These are phyloP conservation scores for Halocynthia roretzi DNA, from an alignment of 23 tunicate species.

Conservation along the genomic window DNA sequence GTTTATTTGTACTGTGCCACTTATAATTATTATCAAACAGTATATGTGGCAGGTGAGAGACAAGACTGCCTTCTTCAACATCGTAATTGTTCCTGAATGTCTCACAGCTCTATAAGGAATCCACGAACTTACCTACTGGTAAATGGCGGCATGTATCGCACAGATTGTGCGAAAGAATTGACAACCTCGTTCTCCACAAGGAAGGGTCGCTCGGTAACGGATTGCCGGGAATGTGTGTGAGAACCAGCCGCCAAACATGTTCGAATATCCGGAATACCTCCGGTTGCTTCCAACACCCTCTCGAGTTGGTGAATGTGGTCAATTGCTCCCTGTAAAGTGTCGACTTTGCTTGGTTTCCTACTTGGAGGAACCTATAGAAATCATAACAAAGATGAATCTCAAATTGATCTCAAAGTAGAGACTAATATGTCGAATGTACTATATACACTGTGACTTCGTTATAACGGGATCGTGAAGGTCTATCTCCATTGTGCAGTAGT, in stretches of 20 bases:
- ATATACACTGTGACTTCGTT: not conserved
- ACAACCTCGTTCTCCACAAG: conserved; percentile 2
- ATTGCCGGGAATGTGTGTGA: conserved; percentile 82
- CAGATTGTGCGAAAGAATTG: not conserved
- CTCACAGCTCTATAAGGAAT: too few species aligned
- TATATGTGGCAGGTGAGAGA: too few species aligned
- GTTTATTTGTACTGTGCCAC: too few species aligned
- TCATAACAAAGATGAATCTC: too few species aligned
- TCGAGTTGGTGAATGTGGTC: conserved; percentile 76
- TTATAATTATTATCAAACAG: too few species aligned
- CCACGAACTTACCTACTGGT: not conserved
- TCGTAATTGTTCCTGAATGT: too few species aligned
- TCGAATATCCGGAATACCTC: conserved; percentile 64
- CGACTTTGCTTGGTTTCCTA: conserved; percentile 87
- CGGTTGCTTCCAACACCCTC: conserved; percentile 53
- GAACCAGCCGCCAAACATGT: conserved; percentile 13
- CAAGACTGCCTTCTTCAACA: too few species aligned
- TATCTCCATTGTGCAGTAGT: too few species aligned
- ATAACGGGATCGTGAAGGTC: too few species aligned
- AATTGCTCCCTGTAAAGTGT: conserved; percentile 81
- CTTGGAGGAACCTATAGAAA: conserved; percentile 54
- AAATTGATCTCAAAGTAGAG: too few species aligned
- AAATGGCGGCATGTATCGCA: conserved; percentile 19
- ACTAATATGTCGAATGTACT: not conserved
- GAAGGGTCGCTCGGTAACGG: conserved; percentile 83